Evolutionary conservation across 2,888 invertebrate species (phyloP), one percentile per base, ranked within the genome.

Genomic region (Melanotus villosus): DNA sequence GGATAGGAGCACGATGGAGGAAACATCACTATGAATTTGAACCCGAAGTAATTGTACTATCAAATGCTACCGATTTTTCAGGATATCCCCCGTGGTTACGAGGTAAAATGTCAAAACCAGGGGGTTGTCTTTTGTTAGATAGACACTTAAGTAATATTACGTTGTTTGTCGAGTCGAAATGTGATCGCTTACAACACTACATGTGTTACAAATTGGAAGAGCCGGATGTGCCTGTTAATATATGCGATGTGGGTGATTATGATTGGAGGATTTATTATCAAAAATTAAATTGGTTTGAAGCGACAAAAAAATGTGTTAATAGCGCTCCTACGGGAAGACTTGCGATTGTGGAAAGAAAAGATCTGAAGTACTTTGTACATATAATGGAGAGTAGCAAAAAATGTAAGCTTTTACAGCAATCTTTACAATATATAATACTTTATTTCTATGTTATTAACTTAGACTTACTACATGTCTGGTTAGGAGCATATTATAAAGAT

Each of bases 1-100:
- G 0, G 88, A 88, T 63, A 85, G 85, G 73, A 88, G 88, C 2
- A 85, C 82, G 0, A 85, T 87, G 38, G 85, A 85, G 70, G 88
- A 88, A 0, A 87, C 85, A 3, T 87, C 57, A 57, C 2, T 62
- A 62, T 12, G 52, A 2, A 14, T 62, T 34, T 7, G 52, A 62
- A 38, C 5, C n/a, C 1, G 50, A 30, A n/a, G 2, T 36, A 16
- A 7, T 36, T n/a, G 5, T 34, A 34, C 21, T 62, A n/a, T 10
- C 62, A 14, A 62, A 62, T 30, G 14, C 7, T 12, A 34, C 62
- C 3, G 14, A 23, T 1, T 7, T 18, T 4, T 19, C 32, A 1
- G 36, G 50, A 16, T 62, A 23, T 38, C 62, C 62, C 14, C 62
- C 62, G 0, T 62, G 62, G 62, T 5, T 26, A 2, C n/a, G 7